These are phyloP conservation scores for Habropoda laboriosa DNA, from an alignment of 1,140 invertebrate genomes.

Conservation along the genomic window DNA sequence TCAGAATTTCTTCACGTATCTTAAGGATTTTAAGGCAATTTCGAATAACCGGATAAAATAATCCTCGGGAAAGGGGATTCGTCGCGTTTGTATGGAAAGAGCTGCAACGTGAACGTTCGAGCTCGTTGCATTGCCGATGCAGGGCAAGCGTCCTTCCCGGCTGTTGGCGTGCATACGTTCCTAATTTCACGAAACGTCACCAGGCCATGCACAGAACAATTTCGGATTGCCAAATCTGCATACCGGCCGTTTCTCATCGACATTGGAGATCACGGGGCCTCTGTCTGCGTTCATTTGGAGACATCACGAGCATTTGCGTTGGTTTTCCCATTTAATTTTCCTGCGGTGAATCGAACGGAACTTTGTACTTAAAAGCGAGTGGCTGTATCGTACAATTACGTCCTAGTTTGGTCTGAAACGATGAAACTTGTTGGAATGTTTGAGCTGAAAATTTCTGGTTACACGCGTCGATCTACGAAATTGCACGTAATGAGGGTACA, in stretches of 20 bases:
- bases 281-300: neutral
- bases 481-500: neutral
- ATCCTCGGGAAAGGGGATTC: neutral
- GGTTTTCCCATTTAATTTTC: slow-evolving; percentile 30
- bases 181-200: slow-evolving; percentile 40
- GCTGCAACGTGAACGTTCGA: neutral
- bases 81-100: neutral
- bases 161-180: slow-evolving; percentile 21
- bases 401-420: neutral
- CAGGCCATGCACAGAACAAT: slow-evolving; percentile 19
- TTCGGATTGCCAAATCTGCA: slow-evolving; percentile 28
- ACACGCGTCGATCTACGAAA: too few species aligned
- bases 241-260: slow-evolving; percentile 19
- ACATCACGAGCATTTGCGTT: neutral
- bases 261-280: slow-evolving; percentile 28
- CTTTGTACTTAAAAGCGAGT: neutral
- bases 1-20: neutral
- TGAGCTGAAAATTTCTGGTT: neutral
- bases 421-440: neutral
- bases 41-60: neutral
- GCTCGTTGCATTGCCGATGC: slow-evolving; percentile 21
- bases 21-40: neutral
- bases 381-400: neutral
- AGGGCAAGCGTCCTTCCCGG: neutral
- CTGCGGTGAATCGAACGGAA: too few species aligned